Evolutionary conservation across 2,888 invertebrate genomes (phyloP).

Genomic region (Eristalis intricaria): DNA sequence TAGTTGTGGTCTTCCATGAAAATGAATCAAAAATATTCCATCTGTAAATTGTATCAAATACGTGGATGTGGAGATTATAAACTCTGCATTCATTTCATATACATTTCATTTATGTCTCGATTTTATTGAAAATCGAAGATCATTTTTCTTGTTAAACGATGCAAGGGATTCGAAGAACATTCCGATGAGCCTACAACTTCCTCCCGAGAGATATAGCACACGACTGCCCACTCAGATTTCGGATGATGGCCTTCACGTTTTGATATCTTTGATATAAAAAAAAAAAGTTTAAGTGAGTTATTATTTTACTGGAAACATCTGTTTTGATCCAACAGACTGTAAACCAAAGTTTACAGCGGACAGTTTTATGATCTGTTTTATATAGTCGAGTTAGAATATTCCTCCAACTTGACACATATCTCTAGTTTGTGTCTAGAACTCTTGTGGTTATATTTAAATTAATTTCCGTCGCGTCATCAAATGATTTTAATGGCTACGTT

Average conservation of each 20-base stretch:
- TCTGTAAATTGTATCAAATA: background rate
- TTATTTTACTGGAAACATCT: background rate
- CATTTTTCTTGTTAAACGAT: background rate
- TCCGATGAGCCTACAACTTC: background rate
- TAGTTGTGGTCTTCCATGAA: too few species aligned
- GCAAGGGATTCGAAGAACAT: background rate
- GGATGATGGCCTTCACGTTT: background rate
- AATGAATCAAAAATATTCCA: too few species aligned
- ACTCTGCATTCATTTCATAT: background rate
- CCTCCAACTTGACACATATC: background rate
- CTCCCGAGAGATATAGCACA: background rate
- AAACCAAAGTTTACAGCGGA: constrained; percentile 35
- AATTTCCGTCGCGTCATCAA: background rate
- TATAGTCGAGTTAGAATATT: background rate
- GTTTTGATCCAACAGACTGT: constrained; percentile 5
- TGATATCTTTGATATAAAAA: background rate
- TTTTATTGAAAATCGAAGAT: background rate
- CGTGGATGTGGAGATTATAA: background rate
- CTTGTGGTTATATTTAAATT: background rate
- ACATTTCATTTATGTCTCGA: background rate
- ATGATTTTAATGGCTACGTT: background rate
- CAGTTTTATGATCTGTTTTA: constrained; percentile 39
- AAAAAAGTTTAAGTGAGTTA: background rate
- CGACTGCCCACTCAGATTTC: background rate
- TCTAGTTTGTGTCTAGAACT: background rate